These are phyloP conservation scores for Sebastolobus altivelis DNA, from an alignment of 2,797 vertebrate genomes.

Conservation along the genomic window DNA sequence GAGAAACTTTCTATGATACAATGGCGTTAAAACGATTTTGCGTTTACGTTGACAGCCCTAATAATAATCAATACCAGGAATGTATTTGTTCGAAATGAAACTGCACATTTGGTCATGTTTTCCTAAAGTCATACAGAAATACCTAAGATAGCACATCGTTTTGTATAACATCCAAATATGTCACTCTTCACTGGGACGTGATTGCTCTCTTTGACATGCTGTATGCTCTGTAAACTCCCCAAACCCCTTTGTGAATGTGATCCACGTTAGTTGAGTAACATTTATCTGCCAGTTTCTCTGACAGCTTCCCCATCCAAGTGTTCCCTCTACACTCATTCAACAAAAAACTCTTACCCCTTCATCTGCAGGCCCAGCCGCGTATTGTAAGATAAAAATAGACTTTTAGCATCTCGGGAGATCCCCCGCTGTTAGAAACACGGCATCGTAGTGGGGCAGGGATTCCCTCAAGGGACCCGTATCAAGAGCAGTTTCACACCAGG, in stretches of 20 bases:
- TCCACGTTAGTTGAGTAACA: slow-evolving; percentile 16
- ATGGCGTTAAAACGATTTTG: not conserved
- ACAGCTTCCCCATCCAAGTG: slow-evolving; percentile 36
- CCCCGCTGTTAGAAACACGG: slow-evolving; percentile 40
- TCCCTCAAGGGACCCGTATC: slow-evolving; percentile 41
- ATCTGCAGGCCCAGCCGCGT: slow-evolving; percentile 14
- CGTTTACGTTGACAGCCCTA: fast-evolving
- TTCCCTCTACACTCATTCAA: slow-evolving; percentile 48
- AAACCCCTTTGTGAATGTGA: slow-evolving; percentile 10
- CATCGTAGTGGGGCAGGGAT: slow-evolving; percentile 28
- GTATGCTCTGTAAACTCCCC: slow-evolving; percentile 11
- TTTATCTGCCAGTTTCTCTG: slow-evolving; percentile 42
- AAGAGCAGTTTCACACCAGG: slow-evolving; percentile 21
- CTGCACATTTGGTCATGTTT: not conserved
- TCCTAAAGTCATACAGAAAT: not conserved
- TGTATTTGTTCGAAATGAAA: not conserved
- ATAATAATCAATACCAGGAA: not conserved
- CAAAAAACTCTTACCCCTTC: slow-evolving; percentile 46
- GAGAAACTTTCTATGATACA: not conserved
- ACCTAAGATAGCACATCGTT: not conserved
- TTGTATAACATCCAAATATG: slow-evolving; percentile 16
- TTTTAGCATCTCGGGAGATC: slow-evolving; percentile 52
- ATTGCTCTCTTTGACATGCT: slow-evolving; percentile 3
- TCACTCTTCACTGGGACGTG: not conserved
- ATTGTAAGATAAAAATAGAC: slow-evolving; percentile 54